A percentile compares a stretch with the other conserved stretches of the same genome.
Evolutionary conservation across 1,140 invertebrate species (phyloP).

Genomic region (Polypedilum vanderplanki): DNA sequence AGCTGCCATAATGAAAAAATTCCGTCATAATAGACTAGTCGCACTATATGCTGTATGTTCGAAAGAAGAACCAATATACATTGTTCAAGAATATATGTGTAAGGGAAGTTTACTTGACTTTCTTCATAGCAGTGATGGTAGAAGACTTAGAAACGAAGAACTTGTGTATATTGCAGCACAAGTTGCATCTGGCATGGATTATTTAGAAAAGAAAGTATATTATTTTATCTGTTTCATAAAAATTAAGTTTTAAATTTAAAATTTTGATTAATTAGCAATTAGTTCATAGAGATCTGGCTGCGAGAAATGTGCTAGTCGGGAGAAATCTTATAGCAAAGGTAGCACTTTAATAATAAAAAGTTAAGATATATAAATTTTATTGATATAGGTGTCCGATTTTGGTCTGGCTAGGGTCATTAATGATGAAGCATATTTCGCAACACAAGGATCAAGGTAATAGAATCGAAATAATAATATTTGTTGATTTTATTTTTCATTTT

Average conservation of each 20-base stretch:
- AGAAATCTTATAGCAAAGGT: conserved; percentile 91
- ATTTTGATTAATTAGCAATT: conserved; percentile 49
- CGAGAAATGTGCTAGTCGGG: conserved; percentile 84
- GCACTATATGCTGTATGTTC: conserved; percentile 92
- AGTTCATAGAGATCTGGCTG: conserved; percentile 57
- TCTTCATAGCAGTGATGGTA: conserved; percentile 78
- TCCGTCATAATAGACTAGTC: conserved; percentile 90
- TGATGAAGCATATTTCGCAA: conserved; percentile 95
- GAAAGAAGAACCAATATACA: conserved; percentile 88
- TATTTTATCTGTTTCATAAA: too few relatives aligned
- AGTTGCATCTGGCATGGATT: conserved; percentile 92
- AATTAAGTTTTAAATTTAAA: too few relatives aligned
- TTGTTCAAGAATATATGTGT: conserved; percentile 94
- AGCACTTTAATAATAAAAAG: conserved; percentile 64
- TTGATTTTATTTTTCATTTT: background rate
- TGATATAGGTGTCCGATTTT: conserved; percentile 59
- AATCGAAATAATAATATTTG: background rate
- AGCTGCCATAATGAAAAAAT: conserved; percentile 97
- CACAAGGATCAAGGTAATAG: conserved; percentile 64
- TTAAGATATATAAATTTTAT: too few relatives aligned
- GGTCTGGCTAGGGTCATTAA: conserved; percentile 92
- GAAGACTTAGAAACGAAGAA: conserved; percentile 77
- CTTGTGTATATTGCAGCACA: conserved; percentile 93
- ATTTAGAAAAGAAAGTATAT: conserved; percentile 69
- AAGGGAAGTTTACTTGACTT: conserved; percentile 88